These are phyloP conservation scores for Drosophila lacertosa DNA, from an alignment of 1,140 invertebrate genomes.

Conservation along the genomic window DNA sequence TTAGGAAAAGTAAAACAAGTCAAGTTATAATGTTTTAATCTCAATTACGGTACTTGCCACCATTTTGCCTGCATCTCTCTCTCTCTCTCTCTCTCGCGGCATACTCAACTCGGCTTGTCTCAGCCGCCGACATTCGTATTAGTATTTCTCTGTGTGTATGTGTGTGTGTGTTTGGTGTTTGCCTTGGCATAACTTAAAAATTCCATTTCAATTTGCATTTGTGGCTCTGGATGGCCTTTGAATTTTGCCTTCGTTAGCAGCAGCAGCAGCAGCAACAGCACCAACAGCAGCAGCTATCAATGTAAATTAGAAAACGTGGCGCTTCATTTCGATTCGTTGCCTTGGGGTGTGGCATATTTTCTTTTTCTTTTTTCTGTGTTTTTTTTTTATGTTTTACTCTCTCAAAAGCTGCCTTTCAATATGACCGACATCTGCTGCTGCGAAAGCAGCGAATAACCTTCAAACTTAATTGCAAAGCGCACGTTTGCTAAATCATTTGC, in stretches of 20 bases:
- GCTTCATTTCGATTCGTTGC: slow-evolving; percentile 73
- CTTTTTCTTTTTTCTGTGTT: slow-evolving; percentile 17
- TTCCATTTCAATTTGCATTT: slow-evolving; percentile 81
- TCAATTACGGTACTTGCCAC: slow-evolving; percentile 80
- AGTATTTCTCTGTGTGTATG: neutral
- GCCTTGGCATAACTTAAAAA: slow-evolving; percentile 80
- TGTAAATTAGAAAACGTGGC: slow-evolving; percentile 72
- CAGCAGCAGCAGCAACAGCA: neutral
- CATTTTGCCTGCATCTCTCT: slow-evolving; percentile 41
- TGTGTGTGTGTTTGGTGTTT: slow-evolving; percentile 27
- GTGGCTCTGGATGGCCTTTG: slow-evolving; percentile 62
- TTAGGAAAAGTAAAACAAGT: slow-evolving; percentile 81
- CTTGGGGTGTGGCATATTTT: slow-evolving; percentile 25
- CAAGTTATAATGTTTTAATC: slow-evolving; percentile 83
- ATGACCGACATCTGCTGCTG: slow-evolving; percentile 21
- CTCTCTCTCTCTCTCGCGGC: neutral
- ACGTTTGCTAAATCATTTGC: slow-evolving; percentile 70
- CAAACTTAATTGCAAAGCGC: slow-evolving; percentile 75
- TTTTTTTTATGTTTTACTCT: slow-evolving; percentile 44
- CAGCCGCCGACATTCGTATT: slow-evolving; percentile 5
- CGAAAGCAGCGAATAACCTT: slow-evolving; percentile 61
- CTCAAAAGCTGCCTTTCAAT: slow-evolving; percentile 53
- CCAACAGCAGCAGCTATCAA: slow-evolving; percentile 60
- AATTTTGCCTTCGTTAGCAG: slow-evolving; percentile 71
- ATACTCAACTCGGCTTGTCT: neutral